A percentile compares a stretch with the other conserved stretches of the same genome.
phyloP scores from a whole-genome alignment of 1,140 invertebrate genomes.

The Argopecten irradians region DNA sequence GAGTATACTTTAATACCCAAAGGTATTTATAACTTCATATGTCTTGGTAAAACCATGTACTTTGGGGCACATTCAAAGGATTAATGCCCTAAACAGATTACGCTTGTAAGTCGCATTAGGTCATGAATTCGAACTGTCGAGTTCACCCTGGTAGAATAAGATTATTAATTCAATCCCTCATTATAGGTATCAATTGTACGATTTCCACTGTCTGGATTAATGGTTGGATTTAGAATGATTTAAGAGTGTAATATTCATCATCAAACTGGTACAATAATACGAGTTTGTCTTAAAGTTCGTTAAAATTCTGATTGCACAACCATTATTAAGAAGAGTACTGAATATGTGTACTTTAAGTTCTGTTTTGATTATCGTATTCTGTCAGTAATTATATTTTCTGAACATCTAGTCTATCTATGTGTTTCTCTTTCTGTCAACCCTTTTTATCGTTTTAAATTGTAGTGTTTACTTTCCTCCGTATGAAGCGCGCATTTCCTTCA shows the following conservation, averaged over 20 bases:
- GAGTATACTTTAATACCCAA: neutral
- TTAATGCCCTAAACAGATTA: neutral
- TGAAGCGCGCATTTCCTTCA: too few relatives aligned
- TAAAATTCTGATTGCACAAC: too few relatives aligned
- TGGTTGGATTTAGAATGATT: neutral
- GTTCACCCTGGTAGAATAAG: neutral
- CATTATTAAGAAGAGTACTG: too few relatives aligned
- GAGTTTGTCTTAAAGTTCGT: too few relatives aligned
- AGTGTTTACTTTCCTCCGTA: too few relatives aligned
- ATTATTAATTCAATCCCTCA: neutral
- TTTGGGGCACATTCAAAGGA: neutral
- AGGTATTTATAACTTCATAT: neutral
- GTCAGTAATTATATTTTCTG: too few relatives aligned
- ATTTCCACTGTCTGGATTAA: neutral
- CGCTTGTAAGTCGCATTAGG: neutral
- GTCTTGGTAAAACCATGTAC: neutral
- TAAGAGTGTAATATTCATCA: neutral
- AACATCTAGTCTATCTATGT: too few relatives aligned
- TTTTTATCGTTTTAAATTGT: too few relatives aligned
- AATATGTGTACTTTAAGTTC: too few relatives aligned
- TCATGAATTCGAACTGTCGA: neutral
- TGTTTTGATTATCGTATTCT: too few relatives aligned
- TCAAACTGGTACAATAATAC: neutral
- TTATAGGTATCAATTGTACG: neutral
- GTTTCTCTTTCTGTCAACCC: too few relatives aligned